These are phyloP conservation scores for Danaus chrysippus DNA, from an alignment of 2,888 invertebrate genomes.

Conservation along the genomic window DNA sequence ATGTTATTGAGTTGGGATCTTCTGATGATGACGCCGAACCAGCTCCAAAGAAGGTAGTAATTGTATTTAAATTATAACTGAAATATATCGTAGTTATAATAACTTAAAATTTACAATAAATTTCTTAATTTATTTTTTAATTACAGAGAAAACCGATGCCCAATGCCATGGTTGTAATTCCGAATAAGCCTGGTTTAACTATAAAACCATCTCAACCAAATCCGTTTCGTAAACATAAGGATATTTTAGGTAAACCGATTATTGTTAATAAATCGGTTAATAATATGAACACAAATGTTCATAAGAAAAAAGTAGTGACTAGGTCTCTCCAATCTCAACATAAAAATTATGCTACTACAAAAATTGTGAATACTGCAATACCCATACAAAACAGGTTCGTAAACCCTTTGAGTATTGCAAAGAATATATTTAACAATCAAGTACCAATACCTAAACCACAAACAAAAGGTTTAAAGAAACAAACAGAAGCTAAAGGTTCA, in stretches of 20 bases:
- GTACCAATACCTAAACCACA: constrained; percentile 32
- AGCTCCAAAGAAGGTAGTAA: constrained; percentile 59
- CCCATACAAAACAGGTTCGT: constrained; percentile 30
- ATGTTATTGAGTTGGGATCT: constrained; percentile 71
- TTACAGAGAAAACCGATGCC: constrained; percentile 55
- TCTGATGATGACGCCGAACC: constrained; percentile 69
- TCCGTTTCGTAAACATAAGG: background rate
- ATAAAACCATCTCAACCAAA: constrained; percentile 46
- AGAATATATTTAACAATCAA: constrained; percentile 31
- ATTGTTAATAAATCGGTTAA: constrained; percentile 34
- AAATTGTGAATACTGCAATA: constrained; percentile 25
- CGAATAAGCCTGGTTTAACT: constrained; percentile 49
- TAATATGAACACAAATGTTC: constrained; percentile 32
- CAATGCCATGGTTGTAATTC: constrained; percentile 71
- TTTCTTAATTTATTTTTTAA: constrained; percentile 16
- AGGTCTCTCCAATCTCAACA: constrained; percentile 27
- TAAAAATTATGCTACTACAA: constrained; percentile 16
- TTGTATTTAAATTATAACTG: background rate
- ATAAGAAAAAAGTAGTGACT: constrained; percentile 40
- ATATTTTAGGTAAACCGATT: constrained; percentile 33
- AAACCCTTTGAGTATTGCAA: constrained; percentile 38
- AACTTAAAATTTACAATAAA: background rate
- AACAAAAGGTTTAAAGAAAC: constrained; percentile 28
- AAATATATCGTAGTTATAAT: background rate
- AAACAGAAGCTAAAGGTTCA: constrained; percentile 35